Evolutionary conservation across 2,888 invertebrate genomes (phyloP), one percentile per base, ranked within the genome.

Genomic region (Zeuzera pyrina): DNA sequence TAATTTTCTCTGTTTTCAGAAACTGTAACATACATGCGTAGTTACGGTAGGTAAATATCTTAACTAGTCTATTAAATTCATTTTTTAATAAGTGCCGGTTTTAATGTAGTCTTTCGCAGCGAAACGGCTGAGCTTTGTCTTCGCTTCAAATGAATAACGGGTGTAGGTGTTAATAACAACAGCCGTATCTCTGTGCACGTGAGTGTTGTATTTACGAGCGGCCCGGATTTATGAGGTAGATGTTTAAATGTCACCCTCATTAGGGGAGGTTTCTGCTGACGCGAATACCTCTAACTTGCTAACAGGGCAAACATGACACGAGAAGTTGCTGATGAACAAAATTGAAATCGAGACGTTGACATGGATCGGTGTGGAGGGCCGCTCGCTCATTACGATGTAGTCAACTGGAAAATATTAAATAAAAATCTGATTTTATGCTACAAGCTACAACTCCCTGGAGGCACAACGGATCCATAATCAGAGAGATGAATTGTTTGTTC

Each of bases 171-270:
- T 52, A 51, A 56, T 57, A 52, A 49, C 44, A 45, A 47, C 40
- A 47, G 41, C 42, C 45, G 37, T 39, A 44, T 43, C 50, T 47
- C 50, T 46, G 36, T 26, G 34, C 38, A 47, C 41, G 46, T 47
- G 47, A 43, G 32, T 36, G 34, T 42, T 40, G 29, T 43, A 42
- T 39, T 41, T 47, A 52, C 36, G 40, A 47, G 39, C 33, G 29
- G 35, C 25, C 36, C 34, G 41, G 35, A 53, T 43, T 47, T 53
- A 49, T 52, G 43, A 51, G 42, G 31, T 35, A 41, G 45, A 53
- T 52, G 53, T 59, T 60, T 57, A 64, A 69, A 71, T 67, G 67
- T 59, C 61, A 64, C 35, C 45, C 52, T 67, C 55, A 58, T 69
- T 67, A 68, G 38, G 40, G 37, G 45, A 54, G 56, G 39, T 35